Conservation (phyloP, 2,797 vertebrate genomes). For the Sebastes paucispinis region DNA sequence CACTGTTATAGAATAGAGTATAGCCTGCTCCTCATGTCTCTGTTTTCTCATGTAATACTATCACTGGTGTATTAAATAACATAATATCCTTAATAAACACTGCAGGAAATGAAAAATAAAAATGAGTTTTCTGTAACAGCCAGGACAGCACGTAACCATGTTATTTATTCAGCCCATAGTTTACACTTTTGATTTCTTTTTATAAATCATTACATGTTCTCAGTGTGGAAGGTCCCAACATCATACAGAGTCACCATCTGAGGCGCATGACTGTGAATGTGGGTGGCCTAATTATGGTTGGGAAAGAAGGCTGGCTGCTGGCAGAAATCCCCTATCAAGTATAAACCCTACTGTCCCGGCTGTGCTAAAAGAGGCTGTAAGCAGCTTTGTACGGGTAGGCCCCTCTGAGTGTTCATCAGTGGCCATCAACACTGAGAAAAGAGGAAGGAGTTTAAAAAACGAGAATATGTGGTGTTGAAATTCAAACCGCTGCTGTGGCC, state of each 20-base stretch:
- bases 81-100: background rate
- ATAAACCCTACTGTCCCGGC: conserved; percentile 67
- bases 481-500: conserved; percentile 5
- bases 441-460: conserved; percentile 49
- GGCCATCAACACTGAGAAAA: conserved; percentile 37
- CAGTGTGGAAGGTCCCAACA: conserved; percentile 45
- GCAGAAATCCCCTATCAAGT: conserved; percentile 76
- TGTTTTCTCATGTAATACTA: background rate
- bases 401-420: conserved; percentile 39
- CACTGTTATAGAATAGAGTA: background rate
- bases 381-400: conserved; percentile 63
- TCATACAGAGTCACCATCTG: conserved; percentile 47
- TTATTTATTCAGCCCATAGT: conserved; percentile 9
- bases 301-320: conserved; percentile 63
- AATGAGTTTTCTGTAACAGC: background rate
- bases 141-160: background rate
- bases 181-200: background rate
- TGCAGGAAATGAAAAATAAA: background rate
- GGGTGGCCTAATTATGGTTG: conserved; percentile 82
- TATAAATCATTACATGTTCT: conserved; percentile 40
- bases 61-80: background rate
- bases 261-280: conserved; percentile 74
- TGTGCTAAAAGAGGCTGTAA: conserved; percentile 68
- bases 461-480: conserved; percentile 42
- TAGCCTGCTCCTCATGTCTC: background rate